Evolutionary conservation across 2,797 vertebrate species (phyloP).

Genomic region (Megaceryle alcyon): DNA sequence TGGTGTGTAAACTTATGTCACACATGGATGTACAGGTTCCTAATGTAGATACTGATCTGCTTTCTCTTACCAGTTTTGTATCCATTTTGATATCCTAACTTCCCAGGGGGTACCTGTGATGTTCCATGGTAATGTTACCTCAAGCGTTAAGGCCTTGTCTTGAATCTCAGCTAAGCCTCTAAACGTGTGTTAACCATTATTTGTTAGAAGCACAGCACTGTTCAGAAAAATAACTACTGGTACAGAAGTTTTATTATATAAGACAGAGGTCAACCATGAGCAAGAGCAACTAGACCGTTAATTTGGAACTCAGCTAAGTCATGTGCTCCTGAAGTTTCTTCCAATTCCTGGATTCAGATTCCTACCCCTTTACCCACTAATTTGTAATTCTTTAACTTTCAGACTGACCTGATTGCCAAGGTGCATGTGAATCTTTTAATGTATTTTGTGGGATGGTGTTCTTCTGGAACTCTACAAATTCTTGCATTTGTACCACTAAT

Average conservation of each 20-base stretch:
- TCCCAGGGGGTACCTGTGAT: not conserved
- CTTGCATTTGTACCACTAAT: not conserved
- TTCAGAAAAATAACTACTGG: not conserved
- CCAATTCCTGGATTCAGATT: not conserved
- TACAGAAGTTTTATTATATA: rapidly evolving
- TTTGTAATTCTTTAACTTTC: not conserved
- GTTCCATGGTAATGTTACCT: not conserved
- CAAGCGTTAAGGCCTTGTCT: not conserved
- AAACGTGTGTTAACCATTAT: rapidly evolving
- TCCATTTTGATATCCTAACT: not conserved
- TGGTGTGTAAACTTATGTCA: not conserved
- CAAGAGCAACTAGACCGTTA: not conserved
- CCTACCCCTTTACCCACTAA: not conserved
- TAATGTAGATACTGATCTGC: rapidly evolving
- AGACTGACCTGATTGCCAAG: not conserved
- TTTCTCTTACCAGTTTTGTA: not conserved
- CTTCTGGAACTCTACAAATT: not conserved
- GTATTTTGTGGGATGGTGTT: not conserved
- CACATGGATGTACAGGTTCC: not conserved
- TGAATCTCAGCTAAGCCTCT: not conserved
- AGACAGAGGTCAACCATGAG: not conserved
- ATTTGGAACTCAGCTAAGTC: not conserved
- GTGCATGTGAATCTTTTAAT: not conserved
- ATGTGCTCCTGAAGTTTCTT: not conserved
- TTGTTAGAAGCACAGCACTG: not conserved